Evolutionary conservation across 2,888 invertebrate species (phyloP).

Genomic region (Pegoplata infirma): DNA sequence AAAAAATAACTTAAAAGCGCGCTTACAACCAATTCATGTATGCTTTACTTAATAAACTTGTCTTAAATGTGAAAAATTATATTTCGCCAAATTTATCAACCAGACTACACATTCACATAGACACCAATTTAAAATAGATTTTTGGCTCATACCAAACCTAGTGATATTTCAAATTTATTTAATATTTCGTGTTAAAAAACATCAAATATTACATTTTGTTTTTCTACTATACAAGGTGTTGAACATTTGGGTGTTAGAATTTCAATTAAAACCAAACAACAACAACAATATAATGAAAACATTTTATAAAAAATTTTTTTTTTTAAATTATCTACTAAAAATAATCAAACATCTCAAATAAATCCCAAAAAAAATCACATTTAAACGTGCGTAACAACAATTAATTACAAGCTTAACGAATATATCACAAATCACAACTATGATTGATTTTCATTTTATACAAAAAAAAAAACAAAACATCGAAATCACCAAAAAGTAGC

Average conservation of each 20-base stretch:
- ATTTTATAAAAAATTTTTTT: too few species aligned
- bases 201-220: conserved; percentile 56
- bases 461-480: conserved; percentile 9
- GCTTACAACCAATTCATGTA: too few species aligned
- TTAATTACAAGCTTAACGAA: conserved; percentile 63
- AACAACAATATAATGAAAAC: conserved; percentile 33
- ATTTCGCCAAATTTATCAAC: conserved; percentile 28
- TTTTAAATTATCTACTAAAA: too few species aligned
- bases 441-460: conserved; percentile 56
- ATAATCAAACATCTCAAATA: conserved; percentile 25
- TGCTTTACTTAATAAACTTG: conserved; percentile 49
- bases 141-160: conserved; percentile 30
- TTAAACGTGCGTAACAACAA: conserved; percentile 57
- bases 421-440: conserved; percentile 48
- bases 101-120: background rate
- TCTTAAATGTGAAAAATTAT: conserved; percentile 48
- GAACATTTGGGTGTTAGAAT: conserved; percentile 61
- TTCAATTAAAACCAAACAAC: conserved; percentile 52
- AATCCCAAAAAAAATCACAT: conserved; percentile 19
- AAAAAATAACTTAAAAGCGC: too few species aligned
- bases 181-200: conserved; percentile 60
- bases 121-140: conserved; percentile 21
- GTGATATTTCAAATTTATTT: conserved; percentile 39
- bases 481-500: conserved; percentile 31
- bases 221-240: conserved; percentile 60